Evolutionary conservation across 2,888 invertebrate species (phyloP).

Genomic region (Venusia cambrica): DNA sequence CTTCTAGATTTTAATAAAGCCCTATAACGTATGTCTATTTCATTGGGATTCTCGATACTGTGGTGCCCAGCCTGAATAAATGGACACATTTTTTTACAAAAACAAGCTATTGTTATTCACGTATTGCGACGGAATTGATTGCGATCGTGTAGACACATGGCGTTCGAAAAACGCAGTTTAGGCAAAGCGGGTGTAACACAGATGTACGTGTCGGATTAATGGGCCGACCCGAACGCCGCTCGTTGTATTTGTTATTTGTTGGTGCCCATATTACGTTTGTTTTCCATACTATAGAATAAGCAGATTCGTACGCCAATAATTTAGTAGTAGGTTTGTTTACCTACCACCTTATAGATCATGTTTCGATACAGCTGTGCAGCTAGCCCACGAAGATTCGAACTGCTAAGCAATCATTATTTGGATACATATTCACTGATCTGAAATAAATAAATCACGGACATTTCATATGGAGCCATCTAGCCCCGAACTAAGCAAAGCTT

Average conservation of each 20-base stretch:
- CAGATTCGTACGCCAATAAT: too few relatives aligned
- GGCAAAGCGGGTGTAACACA: conserved; percentile 14
- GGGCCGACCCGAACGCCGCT: too few relatives aligned
- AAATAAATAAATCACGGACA: too few relatives aligned
- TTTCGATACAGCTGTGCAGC: too few relatives aligned
- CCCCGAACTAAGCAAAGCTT: too few relatives aligned
- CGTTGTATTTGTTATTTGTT: too few relatives aligned
- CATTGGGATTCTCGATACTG: conserved; percentile 9
- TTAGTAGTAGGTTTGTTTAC: too few relatives aligned
- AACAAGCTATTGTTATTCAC: conserved; percentile 52
- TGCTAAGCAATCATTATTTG: too few relatives aligned
- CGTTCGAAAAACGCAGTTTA: conserved; percentile 26
- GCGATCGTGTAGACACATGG: conserved; percentile 40
- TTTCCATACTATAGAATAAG: conserved; percentile 4
- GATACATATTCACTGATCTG: too few relatives aligned
- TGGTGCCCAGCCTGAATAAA: conserved; percentile 35
- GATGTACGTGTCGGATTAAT: conserved; percentile 13
- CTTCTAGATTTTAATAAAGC: conserved; percentile 3
- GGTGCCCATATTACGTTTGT: conserved; percentile 1
- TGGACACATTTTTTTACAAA: conserved; percentile 51
- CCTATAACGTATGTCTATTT: background rate
- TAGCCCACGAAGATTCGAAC: too few relatives aligned
- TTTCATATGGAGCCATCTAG: too few relatives aligned
- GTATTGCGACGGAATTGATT: conserved; percentile 44
- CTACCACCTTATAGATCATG: too few relatives aligned